phyloP scores from a whole-genome alignment of 2,113 vertebrate species.

The Eretmodus cyanostictus region DNA sequence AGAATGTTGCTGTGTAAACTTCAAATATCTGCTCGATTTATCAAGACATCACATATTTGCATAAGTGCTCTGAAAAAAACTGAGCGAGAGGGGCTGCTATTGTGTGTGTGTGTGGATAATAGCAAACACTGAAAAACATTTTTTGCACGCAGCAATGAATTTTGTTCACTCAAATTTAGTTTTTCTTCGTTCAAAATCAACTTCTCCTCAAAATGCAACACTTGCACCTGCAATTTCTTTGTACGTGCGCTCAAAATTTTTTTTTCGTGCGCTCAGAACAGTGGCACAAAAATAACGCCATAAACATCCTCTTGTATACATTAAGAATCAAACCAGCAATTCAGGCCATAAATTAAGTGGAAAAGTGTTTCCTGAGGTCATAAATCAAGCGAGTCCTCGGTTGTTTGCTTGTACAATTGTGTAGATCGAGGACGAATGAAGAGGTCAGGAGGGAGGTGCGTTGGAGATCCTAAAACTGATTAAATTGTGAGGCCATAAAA shows the following conservation, averaged over 20 bases:
- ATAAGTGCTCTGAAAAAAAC: too few species aligned
- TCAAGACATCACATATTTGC: too few species aligned
- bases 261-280: fast-evolving
- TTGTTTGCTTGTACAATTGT: background rate
- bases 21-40: too few species aligned
- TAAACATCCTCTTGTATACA: background rate
- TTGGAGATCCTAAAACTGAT: background rate
- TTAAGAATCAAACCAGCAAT: background rate
- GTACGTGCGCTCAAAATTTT: fast-evolving
- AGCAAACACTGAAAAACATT: too few species aligned
- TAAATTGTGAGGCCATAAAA: background rate
- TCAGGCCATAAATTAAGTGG: background rate
- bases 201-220: background rate
- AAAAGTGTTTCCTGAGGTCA: background rate
- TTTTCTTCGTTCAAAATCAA: fast-evolving
- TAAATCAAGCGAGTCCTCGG: background rate
- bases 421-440: fast-evolving
- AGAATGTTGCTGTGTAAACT: too few species aligned
- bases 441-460: background rate
- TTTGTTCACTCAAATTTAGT: background rate
- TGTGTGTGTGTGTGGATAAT: too few species aligned
- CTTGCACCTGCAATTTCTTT: background rate
- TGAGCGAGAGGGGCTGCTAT: too few species aligned
- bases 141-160: too few species aligned
- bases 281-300: background rate